Evolutionary conservation across 2,888 invertebrate species (phyloP), one percentile per base, ranked within the genome.

Genomic region (Trachelus stipa): DNA sequence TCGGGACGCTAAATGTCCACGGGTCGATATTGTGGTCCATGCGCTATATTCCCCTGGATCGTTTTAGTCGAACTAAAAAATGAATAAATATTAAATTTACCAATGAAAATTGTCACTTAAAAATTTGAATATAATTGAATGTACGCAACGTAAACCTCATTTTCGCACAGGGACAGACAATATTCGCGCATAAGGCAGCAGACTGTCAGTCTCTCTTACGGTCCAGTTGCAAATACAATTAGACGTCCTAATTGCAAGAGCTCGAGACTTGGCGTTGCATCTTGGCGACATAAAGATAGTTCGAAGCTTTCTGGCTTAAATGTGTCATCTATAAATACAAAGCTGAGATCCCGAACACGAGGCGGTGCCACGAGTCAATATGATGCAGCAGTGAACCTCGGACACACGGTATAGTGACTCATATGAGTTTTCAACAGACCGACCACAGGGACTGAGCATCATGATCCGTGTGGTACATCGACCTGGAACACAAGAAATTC

Each of bases 291-390:
- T 89, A 87, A 88, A 88, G 87, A 86, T 83, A 84, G 86, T 87
- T 85, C 85, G 84, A 86, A 84, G 87, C 79, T 86, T 86, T 85
- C 86, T 83, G 88, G 85, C 86, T 86, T 89, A 90, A 90, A 90
- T 90, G 89, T 90, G 90, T 88, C 90, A 89, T 89, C 90, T 90
- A 90, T 89, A 89, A 90, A 90, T 90, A 90, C 86, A 73, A 34
- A 31, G 71, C 75, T 76, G 80, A 82, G 80, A 83, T 82, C 80
- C 69, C 74, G 74, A 74, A 76, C 78, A 79, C 79, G 79, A 78
- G 79, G 76, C 73, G 33, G 9, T 37, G 75, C 77, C 77, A 74
- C 80, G 74, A 74, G 74, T 74, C 74, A 34, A 74, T 74, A 74
- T 30, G 71, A 33, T 34, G 71, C 71, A 71, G 71, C 23, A 56